A percentile compares a stretch with the other conserved stretches of the same genome.
phyloP scores from a whole-genome alignment of 2,113 vertebrate genomes.

The Agelaius tricolor region DNA sequence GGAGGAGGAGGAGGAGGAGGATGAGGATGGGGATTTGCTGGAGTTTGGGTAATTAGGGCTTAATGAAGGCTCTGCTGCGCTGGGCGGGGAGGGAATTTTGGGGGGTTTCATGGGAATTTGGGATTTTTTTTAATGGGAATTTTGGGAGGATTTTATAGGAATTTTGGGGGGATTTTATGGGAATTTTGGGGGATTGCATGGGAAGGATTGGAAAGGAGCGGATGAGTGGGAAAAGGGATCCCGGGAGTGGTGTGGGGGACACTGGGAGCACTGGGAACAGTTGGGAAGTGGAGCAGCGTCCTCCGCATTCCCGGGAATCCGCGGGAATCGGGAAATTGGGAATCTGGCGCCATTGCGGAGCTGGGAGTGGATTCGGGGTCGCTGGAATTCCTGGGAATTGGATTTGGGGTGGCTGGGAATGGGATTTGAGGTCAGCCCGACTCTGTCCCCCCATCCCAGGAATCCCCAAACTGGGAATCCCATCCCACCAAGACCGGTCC shows the following conservation, averaged over 20 bases:
- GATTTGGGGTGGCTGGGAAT: neutral
- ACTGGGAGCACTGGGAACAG: neutral
- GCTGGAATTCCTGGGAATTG: neutral
- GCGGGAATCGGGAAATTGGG: neutral
- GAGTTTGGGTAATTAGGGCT: constrained; percentile 41
- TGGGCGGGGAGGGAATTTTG: neutral
- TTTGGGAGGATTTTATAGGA: neutral
- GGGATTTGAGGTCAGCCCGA: neutral
- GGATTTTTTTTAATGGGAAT: neutral
- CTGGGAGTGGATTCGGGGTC: neutral
- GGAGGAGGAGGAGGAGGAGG: neutral
- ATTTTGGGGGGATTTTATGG: neutral
- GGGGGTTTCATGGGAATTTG: neutral
- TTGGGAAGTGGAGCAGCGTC: neutral
- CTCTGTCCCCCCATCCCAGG: no score
- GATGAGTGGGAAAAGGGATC: neutral
- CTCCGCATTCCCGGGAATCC: neutral
- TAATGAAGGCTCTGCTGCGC: neutral
- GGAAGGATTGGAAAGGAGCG: neutral
- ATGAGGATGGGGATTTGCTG: constrained; percentile 14
- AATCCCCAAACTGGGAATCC: neutral
- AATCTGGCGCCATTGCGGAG: fast-evolving
- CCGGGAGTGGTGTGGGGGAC: neutral
- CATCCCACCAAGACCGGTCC: neutral
- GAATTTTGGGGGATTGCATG: neutral